Base-by-base conservation (phyloP, 2,797 vertebrate species). In the Meda fulgida region DNA sequence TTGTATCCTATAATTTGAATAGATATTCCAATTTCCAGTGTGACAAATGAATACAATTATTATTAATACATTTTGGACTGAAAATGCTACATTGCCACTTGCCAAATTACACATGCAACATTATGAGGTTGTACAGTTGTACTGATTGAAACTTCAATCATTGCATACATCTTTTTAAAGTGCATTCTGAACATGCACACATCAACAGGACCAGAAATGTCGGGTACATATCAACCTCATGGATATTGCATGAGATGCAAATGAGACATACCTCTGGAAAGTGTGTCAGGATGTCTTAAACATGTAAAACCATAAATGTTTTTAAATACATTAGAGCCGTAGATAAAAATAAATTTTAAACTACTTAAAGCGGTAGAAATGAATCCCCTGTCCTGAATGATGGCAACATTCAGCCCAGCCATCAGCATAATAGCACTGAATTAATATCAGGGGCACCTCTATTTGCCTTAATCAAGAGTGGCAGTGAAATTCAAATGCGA, bases 391-490 rank as follows among this genome's bases (percentile, higher is more conserved):
- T 48, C 66, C 21, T 80, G 65, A 16, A 36, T 14, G 14, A 48
- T n/a, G 21, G 31, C 21, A 67, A n/a, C 31, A 55, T 43, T 26
- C 36, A 14, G 51, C 26, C 53, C 48, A 10, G 80, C 55, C 67
- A 72, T 46, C 51, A 81, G 69, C 53, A 63, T 58, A 46, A 63
- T 23, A 26, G 34, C 10, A 14, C 3, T 81, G 53, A 34, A 31
- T 72, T 31, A 81, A 36, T 72, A 72, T 72, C 53, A 46, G 53
- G 14, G 69, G 53, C 80, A 55, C 6, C 34, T 58, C 26, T 43
- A 21, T 46, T 81, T 70, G 58, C 60, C 29, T 36, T 58, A 67
- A 71, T 65, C 46, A 60, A 23, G 66, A 18, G 6, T 78, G 66
- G 72, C 76, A 67, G 36, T 26, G 43, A 71, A 40, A 78, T 79